Base-by-base conservation (phyloP, 2,113 vertebrate species). In the Perccottus glenii region DNA sequence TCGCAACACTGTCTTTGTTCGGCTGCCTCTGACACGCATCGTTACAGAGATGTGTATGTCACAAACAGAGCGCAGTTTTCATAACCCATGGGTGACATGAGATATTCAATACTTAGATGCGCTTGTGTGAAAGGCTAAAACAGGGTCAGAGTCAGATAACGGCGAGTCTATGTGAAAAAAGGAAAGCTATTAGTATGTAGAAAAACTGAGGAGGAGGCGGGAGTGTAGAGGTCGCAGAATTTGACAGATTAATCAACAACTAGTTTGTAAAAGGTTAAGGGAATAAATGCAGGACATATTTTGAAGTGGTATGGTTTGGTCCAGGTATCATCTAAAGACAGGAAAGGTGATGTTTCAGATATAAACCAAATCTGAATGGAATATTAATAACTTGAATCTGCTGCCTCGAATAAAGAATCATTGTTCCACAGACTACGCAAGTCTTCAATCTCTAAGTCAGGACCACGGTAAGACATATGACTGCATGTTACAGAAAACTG, bases 61-160 rank as follows among this genome's bases (percentile, higher is more conserved):
- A 63, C 67, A 63, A 57, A 52, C 5, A 0, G 35, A 33, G 53
- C 47, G 27, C 32, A 14, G 9, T 19, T 77, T 77, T 67, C 61
- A 52, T 75, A 71, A 76, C 44, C 56, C 32, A 9, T 49, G 63
- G 73, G 38, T 59, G 65, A 80, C 57, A 77, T 61, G 40, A 73
- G 64, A 70, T 75, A 49, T 69, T 73, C 56, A 45, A 43, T 33
- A 10, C 35, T 35, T 27, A 12, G 11, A 38, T 1, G 1, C 52
- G 57, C 56, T 60, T 73, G 52, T 60, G 73, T 60, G 70, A 62
- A 60, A 59, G 27, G 66, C 68, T 76, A 60, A 81, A 71, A 77
- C 71, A 73, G 62, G 72, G 52, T 73, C 65, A 72, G 56, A 62
- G 57, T 69, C 52, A 78, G 73, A 84, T 77, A 50, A 38, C 55